Conservation (phyloP, 2,113 vertebrate species). For the Euleptes europaea region DNA sequence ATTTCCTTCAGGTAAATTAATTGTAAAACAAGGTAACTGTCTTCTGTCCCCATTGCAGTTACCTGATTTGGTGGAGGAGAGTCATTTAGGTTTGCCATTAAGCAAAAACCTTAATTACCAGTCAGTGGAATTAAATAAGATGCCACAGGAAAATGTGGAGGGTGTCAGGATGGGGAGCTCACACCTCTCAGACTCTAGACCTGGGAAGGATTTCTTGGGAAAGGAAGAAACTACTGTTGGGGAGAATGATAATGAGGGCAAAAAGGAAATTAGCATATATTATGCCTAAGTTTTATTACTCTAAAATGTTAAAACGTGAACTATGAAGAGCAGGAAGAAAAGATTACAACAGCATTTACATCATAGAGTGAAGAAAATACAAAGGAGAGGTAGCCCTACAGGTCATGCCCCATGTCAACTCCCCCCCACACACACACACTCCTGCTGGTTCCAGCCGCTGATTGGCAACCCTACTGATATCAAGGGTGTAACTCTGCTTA, state of each 20-base stretch:
- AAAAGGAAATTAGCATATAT: neutral
- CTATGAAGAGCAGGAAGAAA: slow-evolving; percentile 27
- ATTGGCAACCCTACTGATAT: no score
- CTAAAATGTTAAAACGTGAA: neutral
- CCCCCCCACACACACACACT: no score
- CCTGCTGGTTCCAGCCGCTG: no score
- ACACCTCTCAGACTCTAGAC: neutral
- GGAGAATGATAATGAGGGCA: neutral
- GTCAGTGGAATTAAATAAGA: no score
- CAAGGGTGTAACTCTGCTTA: no score
- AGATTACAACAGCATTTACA: slow-evolving; percentile 6
- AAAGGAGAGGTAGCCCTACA: neutral
- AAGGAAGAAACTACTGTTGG: neutral
- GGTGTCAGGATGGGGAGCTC: neutral
- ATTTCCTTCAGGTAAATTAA: neutral
- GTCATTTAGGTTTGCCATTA: no score
- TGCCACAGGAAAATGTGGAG: no score
- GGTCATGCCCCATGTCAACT: no score
- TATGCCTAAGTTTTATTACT: neutral
- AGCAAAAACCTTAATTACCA: no score
- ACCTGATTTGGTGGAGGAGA: no score
- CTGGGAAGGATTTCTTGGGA: neutral
- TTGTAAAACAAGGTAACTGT: neutral
- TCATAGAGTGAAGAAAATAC: neutral
- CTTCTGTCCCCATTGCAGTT: neutral